Percentiles rank a stretch among this genome's conserved stretches.
Evolutionary conservation across 1,140 invertebrate genomes (phyloP).

Genomic region (Caenorhabditis remanei): DNA sequence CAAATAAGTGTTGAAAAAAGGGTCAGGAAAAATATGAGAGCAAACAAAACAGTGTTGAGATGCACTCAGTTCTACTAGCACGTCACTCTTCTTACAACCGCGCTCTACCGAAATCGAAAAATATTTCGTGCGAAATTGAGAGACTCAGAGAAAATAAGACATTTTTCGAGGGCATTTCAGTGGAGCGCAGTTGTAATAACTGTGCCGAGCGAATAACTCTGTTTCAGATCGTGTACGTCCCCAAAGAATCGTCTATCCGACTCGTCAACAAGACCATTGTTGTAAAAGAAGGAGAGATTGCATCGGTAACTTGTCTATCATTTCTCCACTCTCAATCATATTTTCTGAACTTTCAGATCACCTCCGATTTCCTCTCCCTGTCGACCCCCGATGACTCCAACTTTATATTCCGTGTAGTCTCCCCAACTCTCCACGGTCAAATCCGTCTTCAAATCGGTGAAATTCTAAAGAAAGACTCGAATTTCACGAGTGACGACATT

Average conservation of each 20-base stretch:
- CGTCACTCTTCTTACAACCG: no score
- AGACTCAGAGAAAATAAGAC: no score
- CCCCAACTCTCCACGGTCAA: slow-evolving; percentile 72
- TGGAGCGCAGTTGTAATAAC: no score
- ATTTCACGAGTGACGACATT: slow-evolving; percentile 74
- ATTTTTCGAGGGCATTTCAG: no score
- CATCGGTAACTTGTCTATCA: slow-evolving; percentile 39
- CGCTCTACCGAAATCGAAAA: no score
- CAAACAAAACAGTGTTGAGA: no score
- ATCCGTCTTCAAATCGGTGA: slow-evolving; percentile 59
- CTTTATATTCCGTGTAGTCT: slow-evolving; percentile 71
- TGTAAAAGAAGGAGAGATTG: slow-evolving; percentile 71
- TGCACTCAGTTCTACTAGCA: no score
- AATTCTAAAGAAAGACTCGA: slow-evolving; percentile 67
- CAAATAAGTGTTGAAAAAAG: no score
- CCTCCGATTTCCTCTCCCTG: slow-evolving; percentile 72
- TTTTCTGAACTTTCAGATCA: slow-evolving; percentile 68
- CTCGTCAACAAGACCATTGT: slow-evolving; percentile 75
- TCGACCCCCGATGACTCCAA: slow-evolving; percentile 74
- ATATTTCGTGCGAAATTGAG: no score
- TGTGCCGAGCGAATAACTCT: no score
- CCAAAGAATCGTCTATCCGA: slow-evolving; percentile 69
- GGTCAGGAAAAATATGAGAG: no score
- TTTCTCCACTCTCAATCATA: not conserved
- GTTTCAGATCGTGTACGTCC: slow-evolving; percentile 35